Evolutionary conservation across 2,113 vertebrate species (phyloP).

Genomic region (Piaya cayana): DNA sequence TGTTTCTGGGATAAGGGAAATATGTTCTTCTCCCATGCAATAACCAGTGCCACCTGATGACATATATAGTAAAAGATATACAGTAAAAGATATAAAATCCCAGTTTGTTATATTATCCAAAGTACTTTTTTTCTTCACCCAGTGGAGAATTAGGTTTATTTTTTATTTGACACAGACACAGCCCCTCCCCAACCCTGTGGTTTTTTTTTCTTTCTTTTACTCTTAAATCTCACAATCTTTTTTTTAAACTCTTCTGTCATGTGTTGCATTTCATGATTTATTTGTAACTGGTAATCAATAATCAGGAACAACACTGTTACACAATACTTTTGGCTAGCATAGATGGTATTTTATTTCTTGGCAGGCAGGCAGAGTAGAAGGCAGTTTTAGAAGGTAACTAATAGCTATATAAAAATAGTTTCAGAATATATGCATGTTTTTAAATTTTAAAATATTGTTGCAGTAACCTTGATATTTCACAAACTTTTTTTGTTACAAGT

Average conservation of each 20-base stretch:
- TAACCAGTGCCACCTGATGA: background rate
- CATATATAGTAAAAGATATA: background rate
- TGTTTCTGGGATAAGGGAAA: background rate
- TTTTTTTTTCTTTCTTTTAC: background rate
- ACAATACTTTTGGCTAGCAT: background rate
- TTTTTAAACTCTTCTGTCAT: background rate
- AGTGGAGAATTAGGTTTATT: background rate
- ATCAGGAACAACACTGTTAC: background rate
- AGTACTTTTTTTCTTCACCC: background rate
- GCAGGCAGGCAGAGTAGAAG: background rate
- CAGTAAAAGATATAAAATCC: background rate
- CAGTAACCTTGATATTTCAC: background rate
- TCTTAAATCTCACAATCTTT: background rate
- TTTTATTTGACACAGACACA: background rate
- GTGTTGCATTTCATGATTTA: background rate
- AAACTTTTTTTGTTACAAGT: background rate
- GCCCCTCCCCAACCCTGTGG: too few relatives aligned
- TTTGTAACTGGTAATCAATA: background rate
- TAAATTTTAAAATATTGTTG: background rate
- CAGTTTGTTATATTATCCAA: background rate
- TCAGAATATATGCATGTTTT: background rate
- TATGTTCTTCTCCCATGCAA: background rate
- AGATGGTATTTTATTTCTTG: background rate
- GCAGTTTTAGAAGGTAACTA: background rate
- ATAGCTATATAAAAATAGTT: background rate